Conservation (phyloP, 53 echinoderm and acorn worm genomes). For the Astropecten irregularis region DNA sequence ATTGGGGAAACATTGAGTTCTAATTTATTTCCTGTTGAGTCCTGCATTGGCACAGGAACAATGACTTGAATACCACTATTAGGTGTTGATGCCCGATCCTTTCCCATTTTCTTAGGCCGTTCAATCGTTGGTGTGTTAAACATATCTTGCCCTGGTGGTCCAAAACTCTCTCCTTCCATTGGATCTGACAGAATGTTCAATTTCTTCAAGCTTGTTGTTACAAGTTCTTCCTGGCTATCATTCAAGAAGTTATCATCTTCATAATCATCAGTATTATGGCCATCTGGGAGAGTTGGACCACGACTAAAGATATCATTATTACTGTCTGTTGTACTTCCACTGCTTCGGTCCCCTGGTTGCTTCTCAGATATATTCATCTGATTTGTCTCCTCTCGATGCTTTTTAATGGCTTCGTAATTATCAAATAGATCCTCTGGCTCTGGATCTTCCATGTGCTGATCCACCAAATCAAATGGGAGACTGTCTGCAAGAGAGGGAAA, state of each 20-base stretch:
- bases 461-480: conserved; percentile 63
- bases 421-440: conserved; percentile 75
- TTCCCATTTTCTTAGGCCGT: conserved; percentile 48
- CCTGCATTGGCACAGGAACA: conserved; percentile 77
- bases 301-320: conserved; percentile 84
- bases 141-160: conserved; percentile 58
- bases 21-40: conserved; percentile 82
- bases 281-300: conserved; percentile 59
- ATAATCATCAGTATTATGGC: conserved; percentile 8
- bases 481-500: conserved; percentile 73
- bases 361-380: conserved; percentile 52
- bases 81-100: conserved; percentile 40
- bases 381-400: conserved; percentile 43
- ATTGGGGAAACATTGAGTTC: conserved; percentile 66
- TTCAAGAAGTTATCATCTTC: conserved; percentile 61
- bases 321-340: conserved; percentile 87
- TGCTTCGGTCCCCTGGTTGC: conserved; percentile 68
- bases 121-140: conserved; percentile 66
- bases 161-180: conserved; percentile 34
- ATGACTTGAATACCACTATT: conserved; percentile 81
- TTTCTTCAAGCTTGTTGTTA: conserved; percentile 76
- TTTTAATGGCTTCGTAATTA: conserved; percentile 65
- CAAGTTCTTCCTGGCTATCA: conserved; percentile 67
- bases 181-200: conserved; percentile 82
- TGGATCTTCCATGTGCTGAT: conserved; percentile 10